Evolutionary conservation across 2,113 vertebrate genomes (phyloP), one percentile per base, ranked within the genome.

Genomic region (Anseranas semipalmata): DNA sequence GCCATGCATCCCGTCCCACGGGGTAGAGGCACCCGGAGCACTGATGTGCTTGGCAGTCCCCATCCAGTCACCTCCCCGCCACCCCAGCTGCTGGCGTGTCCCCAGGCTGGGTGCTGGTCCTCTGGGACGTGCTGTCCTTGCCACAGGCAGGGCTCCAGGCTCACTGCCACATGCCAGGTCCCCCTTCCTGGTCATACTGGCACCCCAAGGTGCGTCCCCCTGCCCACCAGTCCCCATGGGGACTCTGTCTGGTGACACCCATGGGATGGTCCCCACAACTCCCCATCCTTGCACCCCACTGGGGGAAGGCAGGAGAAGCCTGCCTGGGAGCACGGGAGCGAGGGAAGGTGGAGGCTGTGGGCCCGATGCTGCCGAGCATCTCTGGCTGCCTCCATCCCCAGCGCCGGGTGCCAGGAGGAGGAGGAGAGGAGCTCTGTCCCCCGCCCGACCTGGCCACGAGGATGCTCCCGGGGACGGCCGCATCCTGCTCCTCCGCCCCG

Each of bases 161-260:
- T 59, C 58, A 59, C 33, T 15, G 58, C 33, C 58, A 59, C 20
- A 15, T 33, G 14, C 35, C 19, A 56, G 21, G 18, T 65, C 10
- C 27, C 65, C 52, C 52, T 37, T 22, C 2, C 9, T 3, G 5
- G 30, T 35, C 39, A n/a, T 12, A 45, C 15, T 50, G 77, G 75
- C 76, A 89, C 18, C 41, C 46, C 19, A n/a, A 39, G n/a, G n/a
- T n/a, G n/a, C 41, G 50, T 60, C 16, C 72, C 27, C 17, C 25
- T 1, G 0, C 33, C 37, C 0, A 0, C 7, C 58, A n/a, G 59
- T 39, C 17, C 13, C 56, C 18, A 28, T 12, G 28, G 50, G 50
- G 50, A 25, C 50, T 27, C 24, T 41, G 41, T 41, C 41, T 8
- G 24, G 50, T 15, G 50, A 15, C 50, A 27, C 50, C 50, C 14